Percentiles rank a stretch among this genome's conserved stretches.
These are phyloP conservation scores for Melanchra persicariae DNA, from an alignment of 2,888 invertebrate genomes.

Conservation along the genomic window DNA sequence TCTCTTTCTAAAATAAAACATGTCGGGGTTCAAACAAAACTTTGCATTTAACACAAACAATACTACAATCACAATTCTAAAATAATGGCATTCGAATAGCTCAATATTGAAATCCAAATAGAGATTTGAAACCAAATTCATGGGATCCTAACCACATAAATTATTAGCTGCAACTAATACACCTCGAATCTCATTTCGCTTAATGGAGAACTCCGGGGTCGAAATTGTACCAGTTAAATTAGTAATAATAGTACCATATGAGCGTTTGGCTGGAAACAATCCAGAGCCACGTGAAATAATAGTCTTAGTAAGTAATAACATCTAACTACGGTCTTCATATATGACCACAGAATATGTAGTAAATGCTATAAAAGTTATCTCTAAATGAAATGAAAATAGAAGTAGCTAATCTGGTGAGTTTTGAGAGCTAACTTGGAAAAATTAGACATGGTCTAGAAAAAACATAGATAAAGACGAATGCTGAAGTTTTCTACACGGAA, in stretches of 20 bases:
- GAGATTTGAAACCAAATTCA: slow-evolving; percentile 27
- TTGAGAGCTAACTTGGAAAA: slow-evolving; percentile 22
- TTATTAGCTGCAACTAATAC: slow-evolving; percentile 55
- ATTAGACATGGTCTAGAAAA: slow-evolving; percentile 28
- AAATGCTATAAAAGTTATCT: slow-evolving; percentile 11
- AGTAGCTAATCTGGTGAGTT: slow-evolving; percentile 32
- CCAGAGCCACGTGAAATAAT: slow-evolving; percentile 68
- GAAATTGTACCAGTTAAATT: slow-evolving; percentile 65
- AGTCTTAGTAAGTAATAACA: slow-evolving; percentile 64
- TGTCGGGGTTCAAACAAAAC: not conserved
- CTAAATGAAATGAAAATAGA: slow-evolving; percentile 65
- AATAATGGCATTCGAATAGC: slow-evolving; percentile 17
- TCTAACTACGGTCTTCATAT: slow-evolving; percentile 52
- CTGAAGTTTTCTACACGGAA: not conserved
- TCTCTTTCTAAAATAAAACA: not conserved
- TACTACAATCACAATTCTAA: not conserved
- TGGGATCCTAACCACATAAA: slow-evolving; percentile 39
- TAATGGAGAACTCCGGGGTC: slow-evolving; percentile 64
- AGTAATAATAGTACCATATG: slow-evolving; percentile 66
- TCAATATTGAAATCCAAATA: slow-evolving; percentile 44
- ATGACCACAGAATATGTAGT: slow-evolving; percentile 9
- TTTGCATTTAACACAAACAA: slow-evolving; percentile 5
- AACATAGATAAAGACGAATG: not conserved
- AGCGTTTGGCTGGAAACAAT: slow-evolving; percentile 59
- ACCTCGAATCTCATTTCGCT: slow-evolving; percentile 57